These are phyloP conservation scores for Cecidostiba fungosa DNA, from an alignment of 2,888 invertebrate species.

Conservation along the genomic window DNA sequence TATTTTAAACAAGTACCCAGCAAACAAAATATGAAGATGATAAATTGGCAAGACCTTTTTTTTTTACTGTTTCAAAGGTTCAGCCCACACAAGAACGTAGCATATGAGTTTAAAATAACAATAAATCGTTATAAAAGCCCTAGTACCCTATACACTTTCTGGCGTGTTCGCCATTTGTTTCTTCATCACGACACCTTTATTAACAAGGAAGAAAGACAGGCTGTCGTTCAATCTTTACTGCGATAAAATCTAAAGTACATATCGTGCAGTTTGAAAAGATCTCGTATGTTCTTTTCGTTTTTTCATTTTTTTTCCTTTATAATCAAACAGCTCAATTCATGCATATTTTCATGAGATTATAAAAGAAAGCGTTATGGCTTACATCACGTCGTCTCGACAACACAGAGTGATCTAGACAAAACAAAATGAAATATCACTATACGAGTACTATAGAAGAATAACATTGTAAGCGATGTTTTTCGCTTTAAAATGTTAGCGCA, in stretches of 20 bases:
- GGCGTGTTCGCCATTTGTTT: slow-evolving; percentile 60
- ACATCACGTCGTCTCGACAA: slow-evolving; percentile 55
- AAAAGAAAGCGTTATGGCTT: slow-evolving; percentile 63
- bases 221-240: slow-evolving; percentile 59
- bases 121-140: slow-evolving; percentile 67
- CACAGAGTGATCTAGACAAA: slow-evolving; percentile 57
- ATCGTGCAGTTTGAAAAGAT: slow-evolving; percentile 59
- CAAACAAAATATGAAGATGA: slow-evolving; percentile 63
- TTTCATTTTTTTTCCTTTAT: slow-evolving; percentile 55
- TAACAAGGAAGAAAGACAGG: slow-evolving; percentile 61
- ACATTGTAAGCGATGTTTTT: slow-evolving; percentile 50
- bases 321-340: slow-evolving; percentile 55
- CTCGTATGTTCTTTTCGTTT: slow-evolving; percentile 51
- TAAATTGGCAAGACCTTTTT: slow-evolving; percentile 68
- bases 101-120: slow-evolving; percentile 67
- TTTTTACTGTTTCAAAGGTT: slow-evolving; percentile 66
- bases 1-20: slow-evolving; percentile 64
- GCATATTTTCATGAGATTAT: slow-evolving; percentile 59
- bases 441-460: slow-evolving; percentile 62
- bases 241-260: slow-evolving; percentile 64
- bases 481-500: slow-evolving; percentile 50
- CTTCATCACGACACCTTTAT: slow-evolving; percentile 56
- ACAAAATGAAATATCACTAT: slow-evolving; percentile 64
- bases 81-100: slow-evolving; percentile 68
- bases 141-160: slow-evolving; percentile 68